Evolutionary conservation across 2,113 vertebrate genomes (phyloP).

Genomic region (Danio rerio): DNA sequence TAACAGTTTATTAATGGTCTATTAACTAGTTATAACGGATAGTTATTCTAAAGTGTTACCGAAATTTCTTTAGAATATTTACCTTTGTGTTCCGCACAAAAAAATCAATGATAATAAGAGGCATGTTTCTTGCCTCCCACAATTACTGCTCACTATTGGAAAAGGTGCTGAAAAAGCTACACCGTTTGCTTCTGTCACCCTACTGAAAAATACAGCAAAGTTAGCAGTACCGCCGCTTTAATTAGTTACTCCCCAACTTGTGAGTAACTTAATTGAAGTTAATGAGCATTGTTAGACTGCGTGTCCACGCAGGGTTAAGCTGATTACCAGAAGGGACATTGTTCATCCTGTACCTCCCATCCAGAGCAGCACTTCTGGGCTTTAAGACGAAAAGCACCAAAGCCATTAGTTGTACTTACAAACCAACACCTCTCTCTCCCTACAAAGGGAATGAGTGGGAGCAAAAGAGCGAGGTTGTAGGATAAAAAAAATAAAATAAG

Average conservation of each 20-base stretch:
- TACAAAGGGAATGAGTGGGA: conserved; percentile 11
- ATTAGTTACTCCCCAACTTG: conserved; percentile 1
- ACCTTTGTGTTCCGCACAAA: neutral
- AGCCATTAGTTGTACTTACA: conserved; percentile 28
- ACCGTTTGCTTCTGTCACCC: neutral
- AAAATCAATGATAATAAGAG: neutral
- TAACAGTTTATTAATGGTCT: no score
- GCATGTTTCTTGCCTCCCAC: neutral
- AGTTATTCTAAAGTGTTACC: no score
- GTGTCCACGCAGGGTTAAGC: conserved; percentile 61
- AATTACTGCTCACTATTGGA: neutral
- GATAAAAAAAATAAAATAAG: conserved; percentile 14
- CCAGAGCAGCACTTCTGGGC: conserved; percentile 25
- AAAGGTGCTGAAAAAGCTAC: neutral
- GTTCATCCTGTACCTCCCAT: conserved; percentile 19
- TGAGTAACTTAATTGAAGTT: conserved; percentile 8
- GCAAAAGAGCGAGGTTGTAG: conserved; percentile 25
- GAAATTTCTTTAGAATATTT: no score
- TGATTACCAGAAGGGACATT: conserved; percentile 63
- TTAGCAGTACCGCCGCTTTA: neutral
- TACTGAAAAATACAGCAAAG: conserved; percentile 7
- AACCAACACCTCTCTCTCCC: conserved; percentile 11
- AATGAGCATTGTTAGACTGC: neutral
- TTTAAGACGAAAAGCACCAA: conserved; percentile 24
- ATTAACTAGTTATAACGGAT: no score